phyloP scores from a whole-genome alignment of 1,140 invertebrate genomes.

The Drosophila sucinea region DNA sequence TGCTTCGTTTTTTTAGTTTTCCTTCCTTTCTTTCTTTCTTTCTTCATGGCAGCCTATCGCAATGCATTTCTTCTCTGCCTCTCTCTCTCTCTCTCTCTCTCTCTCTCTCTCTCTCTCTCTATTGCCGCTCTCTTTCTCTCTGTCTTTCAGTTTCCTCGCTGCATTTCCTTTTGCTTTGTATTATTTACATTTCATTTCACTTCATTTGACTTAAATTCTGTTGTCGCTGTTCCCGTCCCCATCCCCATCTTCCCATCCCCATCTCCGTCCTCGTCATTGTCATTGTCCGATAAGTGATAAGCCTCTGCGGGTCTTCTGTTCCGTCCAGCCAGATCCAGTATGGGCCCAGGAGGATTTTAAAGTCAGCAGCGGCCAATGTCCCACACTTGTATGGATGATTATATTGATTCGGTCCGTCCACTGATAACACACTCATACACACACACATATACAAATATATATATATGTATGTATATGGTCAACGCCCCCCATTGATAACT shows the following conservation, averaged over 20 bases:
- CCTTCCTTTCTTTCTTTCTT: slow-evolving; percentile 27
- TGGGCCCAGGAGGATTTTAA: slow-evolving; percentile 65
- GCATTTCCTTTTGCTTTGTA: slow-evolving; percentile 40
- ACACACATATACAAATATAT: neutral
- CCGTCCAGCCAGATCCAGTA: slow-evolving; percentile 59
- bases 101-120: too few relatives aligned
- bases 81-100: neutral
- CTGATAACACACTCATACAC: slow-evolving; percentile 51
- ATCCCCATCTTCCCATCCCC: too few relatives aligned
- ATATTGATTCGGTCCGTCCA: slow-evolving; percentile 13
- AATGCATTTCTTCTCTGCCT: slow-evolving; percentile 32
- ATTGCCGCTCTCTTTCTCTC: neutral
- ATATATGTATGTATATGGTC: slow-evolving; percentile 35
- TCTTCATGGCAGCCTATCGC: slow-evolving; percentile 46
- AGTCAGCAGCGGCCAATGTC: slow-evolving; percentile 59
- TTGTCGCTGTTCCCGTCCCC: slow-evolving; percentile 5
- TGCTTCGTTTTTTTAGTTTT: slow-evolving; percentile 17
- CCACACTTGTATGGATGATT: slow-evolving; percentile 42
- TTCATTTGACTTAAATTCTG: slow-evolving; percentile 24
- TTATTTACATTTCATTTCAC: slow-evolving; percentile 57
- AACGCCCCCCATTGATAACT: slow-evolving; percentile 68
- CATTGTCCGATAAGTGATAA: slow-evolving; percentile 50
- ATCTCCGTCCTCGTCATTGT: neutral
- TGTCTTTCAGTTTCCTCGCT: slow-evolving; percentile 20
- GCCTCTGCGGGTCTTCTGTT: slow-evolving; percentile 70